A percentile compares a stretch with the other conserved stretches of the same genome.
Conservation (phyloP, 2,797 vertebrate genomes). For the Decapterus maruadsi region DNA sequence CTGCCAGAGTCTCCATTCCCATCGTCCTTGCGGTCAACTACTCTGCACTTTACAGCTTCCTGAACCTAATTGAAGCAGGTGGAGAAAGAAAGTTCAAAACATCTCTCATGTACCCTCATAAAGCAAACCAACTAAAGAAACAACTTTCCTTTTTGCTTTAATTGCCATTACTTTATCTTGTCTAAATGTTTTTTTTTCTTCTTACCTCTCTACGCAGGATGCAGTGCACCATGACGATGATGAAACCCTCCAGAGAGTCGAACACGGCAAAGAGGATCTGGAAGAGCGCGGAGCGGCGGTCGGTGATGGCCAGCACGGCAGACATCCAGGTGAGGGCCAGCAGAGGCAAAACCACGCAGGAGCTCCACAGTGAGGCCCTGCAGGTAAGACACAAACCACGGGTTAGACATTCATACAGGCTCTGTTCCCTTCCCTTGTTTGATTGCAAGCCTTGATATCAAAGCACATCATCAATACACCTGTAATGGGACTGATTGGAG, state of each 20-base stretch:
- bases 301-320: conserved; percentile 96
- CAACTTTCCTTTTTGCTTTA: conserved; percentile 6
- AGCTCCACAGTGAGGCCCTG: conserved; percentile 99
- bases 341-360: conserved; percentile 97
- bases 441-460: conserved; percentile 48
- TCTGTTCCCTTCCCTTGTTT: conserved; percentile 32
- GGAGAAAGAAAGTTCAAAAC: conserved; percentile 17
- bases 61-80: conserved; percentile 88
- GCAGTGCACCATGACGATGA: conserved; percentile 99
- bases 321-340: conserved; percentile 99
- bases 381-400: conserved; percentile 36
- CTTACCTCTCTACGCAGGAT: conserved; percentile 95
- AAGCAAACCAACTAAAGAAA: conserved; percentile 9
- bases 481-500: conserved; percentile 62
- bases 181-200: not conserved
- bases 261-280: conserved; percentile 99
- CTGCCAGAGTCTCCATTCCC: conserved; percentile 97
- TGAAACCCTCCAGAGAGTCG: conserved; percentile 97
- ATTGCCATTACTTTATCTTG: conserved; percentile 5
- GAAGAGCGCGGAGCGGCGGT: conserved; percentile 97
- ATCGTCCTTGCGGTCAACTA: conserved; percentile 97
- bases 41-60: conserved; percentile 98
- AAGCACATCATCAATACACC: conserved; percentile 58
- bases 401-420: conserved; percentile 30
- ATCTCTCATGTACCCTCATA: conserved; percentile 21